These are phyloP conservation scores for Corbicula japonica DNA, from an alignment of 2,888 invertebrate species.

Conservation along the genomic window DNA sequence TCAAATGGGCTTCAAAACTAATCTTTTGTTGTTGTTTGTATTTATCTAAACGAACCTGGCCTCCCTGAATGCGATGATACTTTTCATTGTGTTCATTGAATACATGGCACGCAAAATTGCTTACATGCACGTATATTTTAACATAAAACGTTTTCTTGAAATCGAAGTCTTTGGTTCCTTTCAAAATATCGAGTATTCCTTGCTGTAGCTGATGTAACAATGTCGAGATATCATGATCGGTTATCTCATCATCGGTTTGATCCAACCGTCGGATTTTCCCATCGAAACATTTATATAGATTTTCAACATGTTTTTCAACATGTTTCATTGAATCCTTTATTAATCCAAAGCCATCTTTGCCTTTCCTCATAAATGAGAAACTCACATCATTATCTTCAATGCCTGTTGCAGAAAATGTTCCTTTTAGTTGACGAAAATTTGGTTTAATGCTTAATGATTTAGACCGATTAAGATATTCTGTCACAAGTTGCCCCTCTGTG, in stretches of 20 bases:
- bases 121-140: background rate
- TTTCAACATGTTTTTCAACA: background rate
- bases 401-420: background rate
- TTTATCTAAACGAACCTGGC: background rate
- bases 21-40: constrained; percentile 5
- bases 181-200: background rate
- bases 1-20: constrained; percentile 2
- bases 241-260: constrained; percentile 4
- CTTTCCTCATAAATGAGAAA: background rate
- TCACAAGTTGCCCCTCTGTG: background rate
- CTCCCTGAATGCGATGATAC: background rate
- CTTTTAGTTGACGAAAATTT: background rate
- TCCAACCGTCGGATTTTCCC: background rate
- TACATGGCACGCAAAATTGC: background rate
- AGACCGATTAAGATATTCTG: background rate
- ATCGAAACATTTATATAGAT: background rate
- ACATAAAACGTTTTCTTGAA: background rate
- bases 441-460: background rate
- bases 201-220: background rate
- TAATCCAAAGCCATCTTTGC: background rate
- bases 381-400: background rate
- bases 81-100: constrained; percentile 4
- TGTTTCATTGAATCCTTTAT: background rate
- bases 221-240: background rate
- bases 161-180: background rate